Percentiles rank a stretch among this genome's conserved stretches.
phyloP scores from a whole-genome alignment of 2,888 invertebrate genomes.

The Oxystoma pomonae region DNA sequence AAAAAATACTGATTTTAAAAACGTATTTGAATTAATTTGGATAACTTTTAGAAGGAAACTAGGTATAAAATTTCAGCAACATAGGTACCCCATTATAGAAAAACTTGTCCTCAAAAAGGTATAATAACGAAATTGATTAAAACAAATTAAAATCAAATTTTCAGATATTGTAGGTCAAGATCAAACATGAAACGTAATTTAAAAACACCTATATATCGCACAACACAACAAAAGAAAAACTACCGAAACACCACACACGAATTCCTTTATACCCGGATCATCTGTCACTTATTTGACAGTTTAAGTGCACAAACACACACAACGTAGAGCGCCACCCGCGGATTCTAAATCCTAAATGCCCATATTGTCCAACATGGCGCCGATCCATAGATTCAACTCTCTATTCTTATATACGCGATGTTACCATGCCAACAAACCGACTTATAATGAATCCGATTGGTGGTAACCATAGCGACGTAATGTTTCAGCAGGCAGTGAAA shows the following conservation, averaged over 20 bases:
- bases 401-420: background rate
- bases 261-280: background rate
- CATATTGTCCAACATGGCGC: background rate
- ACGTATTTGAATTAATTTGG: too few relatives aligned
- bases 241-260: background rate
- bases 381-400: background rate
- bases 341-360: background rate
- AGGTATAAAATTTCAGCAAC: too few relatives aligned
- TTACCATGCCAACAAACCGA: background rate
- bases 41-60: too few relatives aligned
- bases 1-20: too few relatives aligned
- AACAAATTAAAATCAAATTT: too few relatives aligned
- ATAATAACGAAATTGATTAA: too few relatives aligned
- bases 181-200: too few relatives aligned
- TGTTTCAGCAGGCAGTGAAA: conserved; percentile 13
- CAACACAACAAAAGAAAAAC: background rate
- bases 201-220: too few relatives aligned
- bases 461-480: background rate
- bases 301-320: background rate
- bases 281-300: background rate
- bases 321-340: background rate
- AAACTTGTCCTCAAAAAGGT: too few relatives aligned
- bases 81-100: too few relatives aligned
- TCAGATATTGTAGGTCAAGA: too few relatives aligned
- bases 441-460: background rate